A percentile compares a stretch with the other conserved stretches of the same genome.
Conservation (phyloP, 2,797 vertebrate genomes). For the Gallinago nigripennis region DNA sequence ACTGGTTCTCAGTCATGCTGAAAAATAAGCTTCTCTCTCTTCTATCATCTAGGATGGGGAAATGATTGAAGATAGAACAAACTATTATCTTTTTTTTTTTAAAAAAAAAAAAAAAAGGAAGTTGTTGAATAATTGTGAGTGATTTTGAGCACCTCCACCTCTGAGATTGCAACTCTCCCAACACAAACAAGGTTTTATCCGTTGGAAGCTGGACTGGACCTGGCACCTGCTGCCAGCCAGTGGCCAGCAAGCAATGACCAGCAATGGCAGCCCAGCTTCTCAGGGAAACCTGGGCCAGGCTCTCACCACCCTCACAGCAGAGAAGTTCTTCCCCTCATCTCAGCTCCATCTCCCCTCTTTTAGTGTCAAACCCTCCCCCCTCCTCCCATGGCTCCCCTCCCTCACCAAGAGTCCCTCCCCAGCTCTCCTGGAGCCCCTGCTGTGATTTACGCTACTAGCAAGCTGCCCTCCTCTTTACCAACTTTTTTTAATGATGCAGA, state of each 20-base stretch:
- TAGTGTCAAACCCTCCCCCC: no score
- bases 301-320: no score
- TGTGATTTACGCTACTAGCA: background rate
- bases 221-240: background rate
- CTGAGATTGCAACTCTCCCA: background rate
- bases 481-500: background rate
- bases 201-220: background rate
- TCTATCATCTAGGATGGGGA: background rate
- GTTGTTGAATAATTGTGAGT: background rate
- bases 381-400: no score
- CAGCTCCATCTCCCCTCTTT: no score
- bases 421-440: background rate
- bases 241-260: background rate
- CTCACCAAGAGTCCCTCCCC: no score
- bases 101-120: background rate
- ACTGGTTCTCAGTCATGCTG: conserved; percentile 34
- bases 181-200: background rate
- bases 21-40: conserved; percentile 25
- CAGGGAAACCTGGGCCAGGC: no score
- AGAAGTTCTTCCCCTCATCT: no score
- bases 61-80: conserved; percentile 2
- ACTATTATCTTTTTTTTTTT: background rate
- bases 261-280: background rate
- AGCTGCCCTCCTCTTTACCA: background rate
- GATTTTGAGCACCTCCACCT: background rate